Conservation (phyloP, 2,888 invertebrate genomes). For the Nemurella pictetii region DNA sequence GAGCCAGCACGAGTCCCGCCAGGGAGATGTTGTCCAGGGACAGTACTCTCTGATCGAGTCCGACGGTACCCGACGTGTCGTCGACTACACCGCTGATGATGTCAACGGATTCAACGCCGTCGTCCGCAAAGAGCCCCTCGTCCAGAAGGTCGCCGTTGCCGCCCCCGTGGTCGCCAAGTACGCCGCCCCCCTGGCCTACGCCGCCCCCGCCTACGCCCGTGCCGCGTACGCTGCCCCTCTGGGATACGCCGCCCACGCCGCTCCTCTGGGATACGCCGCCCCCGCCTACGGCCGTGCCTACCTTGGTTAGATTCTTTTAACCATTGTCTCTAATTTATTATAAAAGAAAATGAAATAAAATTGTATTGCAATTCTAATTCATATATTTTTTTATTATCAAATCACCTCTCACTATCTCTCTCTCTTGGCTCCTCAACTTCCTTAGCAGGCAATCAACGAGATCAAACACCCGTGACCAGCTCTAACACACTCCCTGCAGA, state of each 20-base stretch:
- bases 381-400: neutral
- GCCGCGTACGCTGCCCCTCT: neutral
- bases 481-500: neutral
- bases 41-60: constrained; percentile 31
- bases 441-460: neutral
- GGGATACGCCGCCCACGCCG: constrained; percentile 24
- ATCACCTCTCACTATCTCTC: neutral
- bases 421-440: neutral
- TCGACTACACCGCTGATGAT: constrained; percentile 33
- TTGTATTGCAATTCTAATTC: constrained; percentile 1
- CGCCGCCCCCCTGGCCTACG: constrained; percentile 27
- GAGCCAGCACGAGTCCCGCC: constrained; percentile 32
- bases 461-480: neutral
- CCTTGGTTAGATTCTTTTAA: constrained; percentile 26
- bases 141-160: constrained; percentile 17
- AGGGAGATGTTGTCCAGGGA: constrained; percentile 33
- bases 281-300: constrained; percentile 25
- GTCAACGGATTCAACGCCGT: constrained; percentile 37
- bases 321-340: constrained; percentile 25
- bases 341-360: constrained; percentile 22
- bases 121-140: constrained; percentile 30
- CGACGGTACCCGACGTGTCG: constrained; percentile 32
- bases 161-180: constrained; percentile 31
- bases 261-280: constrained; percentile 21
- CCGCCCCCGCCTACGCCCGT: constrained; percentile 20